Evolutionary conservation across 1,140 invertebrate species (phyloP).

Genomic region (Drosophila nasuta): DNA sequence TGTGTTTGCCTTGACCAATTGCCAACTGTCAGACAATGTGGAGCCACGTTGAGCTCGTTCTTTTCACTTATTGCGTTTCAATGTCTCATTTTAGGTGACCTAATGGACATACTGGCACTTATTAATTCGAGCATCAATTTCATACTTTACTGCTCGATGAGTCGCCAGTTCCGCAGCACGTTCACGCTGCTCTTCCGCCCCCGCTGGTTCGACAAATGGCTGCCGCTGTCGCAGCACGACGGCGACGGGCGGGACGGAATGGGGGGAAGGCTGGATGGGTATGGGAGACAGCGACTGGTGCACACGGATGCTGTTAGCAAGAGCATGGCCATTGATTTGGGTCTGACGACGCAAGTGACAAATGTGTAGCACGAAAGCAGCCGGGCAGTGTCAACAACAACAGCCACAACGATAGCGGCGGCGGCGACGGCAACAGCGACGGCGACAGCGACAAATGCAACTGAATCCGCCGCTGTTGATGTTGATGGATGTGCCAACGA

Average conservation of each 20-base stretch:
- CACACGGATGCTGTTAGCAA: conserved; percentile 79
- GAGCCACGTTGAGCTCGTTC: not conserved
- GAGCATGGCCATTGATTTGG: conserved; percentile 78
- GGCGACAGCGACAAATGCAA: conserved; percentile 14
- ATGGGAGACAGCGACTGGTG: conserved; percentile 63
- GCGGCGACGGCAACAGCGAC: conserved; percentile 30
- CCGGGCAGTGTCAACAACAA: conserved; percentile 57
- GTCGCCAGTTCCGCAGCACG: conserved; percentile 96
- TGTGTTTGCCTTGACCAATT: not conserved
- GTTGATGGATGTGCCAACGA: conserved; percentile 59
- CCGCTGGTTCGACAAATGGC: conserved; percentile 86
- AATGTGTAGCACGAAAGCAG: conserved; percentile 84
- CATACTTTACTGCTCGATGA: conserved; percentile 99
- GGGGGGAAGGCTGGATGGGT: conserved; percentile 45
- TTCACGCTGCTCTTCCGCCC: conserved; percentile 91
- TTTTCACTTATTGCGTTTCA: conserved; percentile 37
- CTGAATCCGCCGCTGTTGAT: conserved; percentile 2
- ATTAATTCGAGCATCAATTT: conserved; percentile 99
- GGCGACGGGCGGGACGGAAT: conserved; percentile 51
- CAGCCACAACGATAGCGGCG: conserved; percentile 32
- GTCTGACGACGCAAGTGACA: conserved; percentile 82
- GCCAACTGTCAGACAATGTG: not conserved
- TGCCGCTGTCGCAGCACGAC: conserved; percentile 86
- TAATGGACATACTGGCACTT: conserved; percentile 97
- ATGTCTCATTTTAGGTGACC: conserved; percentile 87